Evolutionary conservation across 1,140 invertebrate genomes (phyloP), one percentile per base, ranked within the genome.

Genomic region (Meloidogyne hapla): DNA sequence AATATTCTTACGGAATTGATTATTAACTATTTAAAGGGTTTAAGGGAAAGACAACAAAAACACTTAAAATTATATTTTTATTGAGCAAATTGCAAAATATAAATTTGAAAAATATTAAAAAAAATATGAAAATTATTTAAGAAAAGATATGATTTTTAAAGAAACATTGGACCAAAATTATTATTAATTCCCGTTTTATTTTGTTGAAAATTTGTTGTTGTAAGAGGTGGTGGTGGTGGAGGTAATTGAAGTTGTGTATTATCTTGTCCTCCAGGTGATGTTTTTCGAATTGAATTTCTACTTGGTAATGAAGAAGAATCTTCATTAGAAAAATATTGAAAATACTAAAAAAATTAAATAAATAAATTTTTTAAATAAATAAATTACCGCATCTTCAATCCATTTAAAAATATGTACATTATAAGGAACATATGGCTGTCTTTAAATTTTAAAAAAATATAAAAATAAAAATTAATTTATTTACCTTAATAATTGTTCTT

Each of bases 321-420:
- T 23, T 45, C 33, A 69, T 45, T 61, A 63, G 12, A 13, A 61
- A 72, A 21, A 25, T 42, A 40, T 25, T 26, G 21, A 69, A 69
- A 42, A 69, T n/a, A 79, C 26, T 69, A 4, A 48, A 48, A 15
- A 48, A 48, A 10, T 10, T n/a, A 56, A n/a, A 56, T n/a, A 56
- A 56, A 56, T n/a, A 18, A 48, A 6, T 56, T n/a, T 15, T n/a
- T 56, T 56, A 56, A 56, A 21, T 56, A 56, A 21, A n/a, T n/a
- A 56, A 56, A 48, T 18, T 56, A 81, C 81, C 71, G 76, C 75
- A 63, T 84, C 83, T 77, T 84, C 83, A 33, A 86, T 86, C 86
- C 86, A 86, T 63, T 77, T 83, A 33, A 86, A 83, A 38, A 86
- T 81, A 68, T 87, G 84, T 42, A 86, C 86, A 68, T 87, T 87